Conservation (phyloP, 2,113 vertebrate genomes). For the Eleginops maclovinus region DNA sequence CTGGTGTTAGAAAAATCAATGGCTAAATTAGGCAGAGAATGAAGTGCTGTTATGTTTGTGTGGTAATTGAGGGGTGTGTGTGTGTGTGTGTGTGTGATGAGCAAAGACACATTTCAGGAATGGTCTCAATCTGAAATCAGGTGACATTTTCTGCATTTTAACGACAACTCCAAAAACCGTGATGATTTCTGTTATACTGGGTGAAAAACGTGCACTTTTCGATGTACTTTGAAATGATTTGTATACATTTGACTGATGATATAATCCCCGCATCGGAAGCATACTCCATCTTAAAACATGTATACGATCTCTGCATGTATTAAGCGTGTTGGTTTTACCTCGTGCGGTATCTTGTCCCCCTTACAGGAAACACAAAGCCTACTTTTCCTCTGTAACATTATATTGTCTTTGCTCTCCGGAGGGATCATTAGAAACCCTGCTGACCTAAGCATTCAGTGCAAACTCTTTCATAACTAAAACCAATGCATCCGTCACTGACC, state of each 20-base stretch:
- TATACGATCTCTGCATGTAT: not conserved
- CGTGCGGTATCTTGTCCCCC: not conserved
- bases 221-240: not conserved
- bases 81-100: not conserved
- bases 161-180: too few relatives aligned
- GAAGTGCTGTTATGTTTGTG: conserved; percentile 59
- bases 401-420: not conserved
- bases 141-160: too few relatives aligned
- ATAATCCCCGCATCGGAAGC: too few relatives aligned
- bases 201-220: not conserved
- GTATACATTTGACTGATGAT: too few relatives aligned
- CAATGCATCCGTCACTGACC: conserved; percentile 6
- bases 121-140: not conserved
- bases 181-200: too few relatives aligned
- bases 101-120: not conserved
- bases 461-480: conserved; percentile 1
- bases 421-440: not conserved
- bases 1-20: conserved; percentile 71
- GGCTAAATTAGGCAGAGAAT: conserved; percentile 73
- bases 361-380: not conserved
- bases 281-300: not conserved
- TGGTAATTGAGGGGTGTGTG: conserved; percentile 29
- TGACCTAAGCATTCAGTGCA: conserved; percentile 8
- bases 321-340: not conserved
- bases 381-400: not conserved